Evolutionary conservation across 2,113 vertebrate species (phyloP), one percentile per base, ranked within the genome.

Genomic region (Cyphomyrus plagiostoma): DNA sequence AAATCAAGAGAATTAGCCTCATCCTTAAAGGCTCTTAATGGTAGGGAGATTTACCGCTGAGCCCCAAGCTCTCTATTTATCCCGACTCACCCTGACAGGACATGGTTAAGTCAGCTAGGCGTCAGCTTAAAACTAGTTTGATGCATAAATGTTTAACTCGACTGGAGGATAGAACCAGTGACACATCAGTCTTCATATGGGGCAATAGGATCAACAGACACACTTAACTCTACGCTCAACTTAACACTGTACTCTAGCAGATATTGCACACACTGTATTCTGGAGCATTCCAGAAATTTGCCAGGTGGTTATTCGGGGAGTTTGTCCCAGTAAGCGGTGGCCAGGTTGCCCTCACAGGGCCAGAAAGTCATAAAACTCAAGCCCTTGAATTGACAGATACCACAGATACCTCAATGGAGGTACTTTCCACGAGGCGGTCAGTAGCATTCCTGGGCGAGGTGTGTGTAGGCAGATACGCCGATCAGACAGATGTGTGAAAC

Each of bases 31-130:
- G 95, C 95, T 95, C 96, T 95, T 96, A 96, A 95, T 94, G 95
- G 95, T 94, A 95, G 94, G 94, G 96, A 97, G 97, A 98, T 98
- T 97, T 97, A 97, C 94, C 95, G 96, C 94, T 96, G 95, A 97
- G 96, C 96, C 95, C 52, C 62, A 88, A 21, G 77, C 88, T 91
- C 92, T 96, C 96, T 92, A 91, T 95, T 96, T 96, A 96, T 96
- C 94, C 96, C 93, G 95, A 96, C 92, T 94, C 92, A 92, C 92
- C 95, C 93, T 93, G 93, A 94, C 95, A 94, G 90, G 94, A 93
- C 92, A 93, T 94, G 90, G 80, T 62, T 42, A 56, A 91, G 92
- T 91, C 93, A 93, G 93, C 93, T 93, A 94, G 93, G 93, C 93
- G 93, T 93, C 92, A 80, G 11, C 11, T 80, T 42, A 10, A 46